Conservation (phyloP, 2,797 vertebrate genomes). For the Manis pentadactyla region DNA sequence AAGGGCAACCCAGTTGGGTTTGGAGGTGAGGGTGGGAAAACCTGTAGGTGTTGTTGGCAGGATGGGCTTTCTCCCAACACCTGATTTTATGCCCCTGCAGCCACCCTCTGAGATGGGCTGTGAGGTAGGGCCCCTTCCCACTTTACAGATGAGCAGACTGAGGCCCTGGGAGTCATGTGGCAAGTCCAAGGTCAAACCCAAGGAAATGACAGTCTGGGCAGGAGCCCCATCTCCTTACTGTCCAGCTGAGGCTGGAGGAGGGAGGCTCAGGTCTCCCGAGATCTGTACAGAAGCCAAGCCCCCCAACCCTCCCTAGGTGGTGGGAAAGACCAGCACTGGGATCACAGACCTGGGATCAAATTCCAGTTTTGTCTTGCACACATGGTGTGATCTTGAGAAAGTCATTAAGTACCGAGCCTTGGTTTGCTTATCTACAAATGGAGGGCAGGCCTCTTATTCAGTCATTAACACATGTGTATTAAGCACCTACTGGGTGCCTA, state of each 20-base stretch:
- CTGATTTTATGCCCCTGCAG: background rate
- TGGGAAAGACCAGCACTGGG: background rate
- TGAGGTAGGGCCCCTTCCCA: background rate
- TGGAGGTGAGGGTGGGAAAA: background rate
- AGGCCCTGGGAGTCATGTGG: background rate
- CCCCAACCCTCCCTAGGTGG: background rate
- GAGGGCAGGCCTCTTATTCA: background rate
- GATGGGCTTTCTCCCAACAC: background rate
- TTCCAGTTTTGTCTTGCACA: constrained; percentile 20
- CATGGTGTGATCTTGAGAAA: constrained; percentile 21
- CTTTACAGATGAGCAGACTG: constrained; percentile 41
- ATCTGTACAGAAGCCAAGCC: background rate
- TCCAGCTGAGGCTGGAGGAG: background rate
- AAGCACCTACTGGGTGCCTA: background rate
- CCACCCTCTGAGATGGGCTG: background rate
- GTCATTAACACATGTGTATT: background rate
- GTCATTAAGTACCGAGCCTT: constrained; percentile 23
- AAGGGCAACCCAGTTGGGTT: background rate
- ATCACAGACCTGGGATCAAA: background rate
- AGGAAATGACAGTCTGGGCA: background rate
- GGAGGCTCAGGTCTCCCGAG: background rate
- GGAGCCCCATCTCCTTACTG: background rate
- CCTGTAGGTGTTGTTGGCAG: background rate
- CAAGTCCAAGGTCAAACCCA: background rate
- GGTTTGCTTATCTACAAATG: constrained; percentile 51